A percentile compares a stretch with the other conserved stretches of the same genome.
Evolutionary conservation across 2,888 invertebrate genomes (phyloP).

Genomic region (Drosophila recens): DNA sequence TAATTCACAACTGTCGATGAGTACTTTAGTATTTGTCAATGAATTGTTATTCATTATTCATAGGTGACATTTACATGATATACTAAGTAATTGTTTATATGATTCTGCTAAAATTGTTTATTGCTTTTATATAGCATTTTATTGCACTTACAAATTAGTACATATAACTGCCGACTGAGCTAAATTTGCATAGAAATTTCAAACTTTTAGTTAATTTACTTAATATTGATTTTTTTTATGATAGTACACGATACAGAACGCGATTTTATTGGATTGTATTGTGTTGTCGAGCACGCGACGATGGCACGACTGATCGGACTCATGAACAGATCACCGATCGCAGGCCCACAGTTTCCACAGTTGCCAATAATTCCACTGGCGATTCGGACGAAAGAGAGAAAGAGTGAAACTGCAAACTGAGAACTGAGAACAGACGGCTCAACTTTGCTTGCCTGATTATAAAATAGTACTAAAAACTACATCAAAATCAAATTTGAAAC

Average conservation of each 20-base stretch:
- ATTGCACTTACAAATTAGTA: slow-evolving; percentile 49
- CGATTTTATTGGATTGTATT: slow-evolving; percentile 36
- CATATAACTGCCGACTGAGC: slow-evolving; percentile 23
- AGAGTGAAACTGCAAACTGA: slow-evolving; percentile 4
- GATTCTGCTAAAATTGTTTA: slow-evolving; percentile 13
- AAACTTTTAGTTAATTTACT: slow-evolving; percentile 38
- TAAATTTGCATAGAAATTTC: slow-evolving; percentile 36
- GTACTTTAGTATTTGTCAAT: slow-evolving; percentile 11
- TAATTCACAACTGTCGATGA: slow-evolving; percentile 29
- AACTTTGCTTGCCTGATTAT: slow-evolving; percentile 77
- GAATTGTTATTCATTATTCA: slow-evolving; percentile 20
- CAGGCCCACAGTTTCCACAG: slow-evolving; percentile 28
- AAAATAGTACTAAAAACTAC: slow-evolving; percentile 81
- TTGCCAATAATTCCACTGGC: slow-evolving; percentile 16
- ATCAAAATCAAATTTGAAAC: slow-evolving; percentile 79
- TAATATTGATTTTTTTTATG: slow-evolving; percentile 27
- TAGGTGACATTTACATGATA: slow-evolving; percentile 19
- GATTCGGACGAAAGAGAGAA: slow-evolving; percentile 31
- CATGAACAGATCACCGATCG: slow-evolving; percentile 41
- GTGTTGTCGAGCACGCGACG: slow-evolving; percentile 66
- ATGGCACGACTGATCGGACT: slow-evolving; percentile 57
- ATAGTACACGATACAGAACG: slow-evolving; percentile 22
- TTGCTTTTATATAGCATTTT: slow-evolving; percentile 14
- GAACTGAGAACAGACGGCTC: slow-evolving; percentile 50
- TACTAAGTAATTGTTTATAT: slow-evolving; percentile 3